Conservation (phyloP, 2,113 vertebrate species). For the Mesitornis unicolor region DNA sequence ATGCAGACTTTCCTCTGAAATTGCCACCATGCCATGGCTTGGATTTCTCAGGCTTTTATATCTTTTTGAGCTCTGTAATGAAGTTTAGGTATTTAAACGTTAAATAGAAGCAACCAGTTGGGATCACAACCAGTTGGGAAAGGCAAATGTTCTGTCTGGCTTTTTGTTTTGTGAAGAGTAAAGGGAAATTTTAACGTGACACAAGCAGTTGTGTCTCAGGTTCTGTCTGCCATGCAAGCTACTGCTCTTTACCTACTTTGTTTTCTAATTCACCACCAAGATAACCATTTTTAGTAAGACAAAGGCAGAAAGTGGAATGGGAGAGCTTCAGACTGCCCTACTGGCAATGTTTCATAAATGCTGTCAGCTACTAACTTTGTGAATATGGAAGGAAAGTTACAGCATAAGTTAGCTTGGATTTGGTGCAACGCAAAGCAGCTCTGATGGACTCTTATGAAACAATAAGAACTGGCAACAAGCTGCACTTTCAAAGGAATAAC, state of each 20-base stretch:
- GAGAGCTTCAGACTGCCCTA: not conserved
- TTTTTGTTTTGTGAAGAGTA: not conserved
- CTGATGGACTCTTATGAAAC: not conserved
- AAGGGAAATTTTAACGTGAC: not conserved
- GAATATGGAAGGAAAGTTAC: not conserved
- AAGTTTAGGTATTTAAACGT: not conserved
- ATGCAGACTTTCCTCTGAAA: not conserved
- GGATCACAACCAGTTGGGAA: not conserved
- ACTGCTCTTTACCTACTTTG: not conserved
- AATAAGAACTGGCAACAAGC: not conserved
- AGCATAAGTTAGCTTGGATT: not conserved
- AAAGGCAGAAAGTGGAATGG: not conserved
- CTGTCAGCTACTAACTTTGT: not conserved
- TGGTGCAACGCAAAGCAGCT: not conserved
- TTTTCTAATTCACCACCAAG: not conserved
- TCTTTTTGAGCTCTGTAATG: not conserved
- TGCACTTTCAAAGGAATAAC: not conserved
- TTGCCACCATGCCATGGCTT: not conserved
- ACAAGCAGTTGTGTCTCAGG: not conserved
- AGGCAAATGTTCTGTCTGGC: not conserved
- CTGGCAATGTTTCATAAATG: not conserved
- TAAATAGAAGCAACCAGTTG: not conserved
- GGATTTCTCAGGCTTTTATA: not conserved
- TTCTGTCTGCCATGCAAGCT: not conserved
- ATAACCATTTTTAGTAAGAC: not conserved